phyloP scores from a whole-genome alignment of 2,888 invertebrate species.

The Orthosia gracilis region DNA sequence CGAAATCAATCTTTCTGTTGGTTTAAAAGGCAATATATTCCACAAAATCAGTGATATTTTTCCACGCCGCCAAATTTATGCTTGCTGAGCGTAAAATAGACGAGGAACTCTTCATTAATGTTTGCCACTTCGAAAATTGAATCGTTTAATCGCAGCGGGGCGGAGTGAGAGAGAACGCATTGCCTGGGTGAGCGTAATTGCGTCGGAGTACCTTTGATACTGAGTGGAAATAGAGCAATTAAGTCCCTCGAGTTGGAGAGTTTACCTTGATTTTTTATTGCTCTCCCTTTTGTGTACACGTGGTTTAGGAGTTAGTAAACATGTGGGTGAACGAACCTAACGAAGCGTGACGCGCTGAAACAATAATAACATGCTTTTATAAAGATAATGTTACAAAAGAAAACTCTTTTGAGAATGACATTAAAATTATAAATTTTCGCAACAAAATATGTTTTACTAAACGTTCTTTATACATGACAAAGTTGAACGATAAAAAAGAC shows the following conservation, averaged over 20 bases:
- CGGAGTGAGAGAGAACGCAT: constrained; percentile 77
- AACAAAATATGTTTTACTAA: constrained; percentile 40
- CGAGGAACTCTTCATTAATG: constrained; percentile 79
- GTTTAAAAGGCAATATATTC: constrained; percentile 52
- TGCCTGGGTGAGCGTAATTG: constrained; percentile 78
- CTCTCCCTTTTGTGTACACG: constrained; percentile 69
- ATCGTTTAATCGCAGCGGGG: constrained; percentile 82
- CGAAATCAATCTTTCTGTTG: constrained; percentile 45
- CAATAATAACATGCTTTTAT: constrained; percentile 12
- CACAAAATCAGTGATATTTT: constrained; percentile 67
- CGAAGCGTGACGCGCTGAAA: constrained; percentile 21
- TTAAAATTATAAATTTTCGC: constrained; percentile 32
- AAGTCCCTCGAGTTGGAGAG: constrained; percentile 76
- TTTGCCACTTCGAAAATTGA: constrained; percentile 85
- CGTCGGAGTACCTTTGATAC: constrained; percentile 81
- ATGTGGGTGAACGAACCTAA: constrained; percentile 45
- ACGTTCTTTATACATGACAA: constrained; percentile 54
- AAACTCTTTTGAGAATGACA: constrained; percentile 25
- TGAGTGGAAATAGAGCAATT: constrained; percentile 79
- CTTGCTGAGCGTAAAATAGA: constrained; percentile 75
- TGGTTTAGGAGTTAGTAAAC: constrained; percentile 68
- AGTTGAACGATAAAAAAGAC: constrained; percentile 63
- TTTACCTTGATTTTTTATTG: constrained; percentile 76
- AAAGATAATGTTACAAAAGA: constrained; percentile 38
- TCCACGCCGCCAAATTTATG: constrained; percentile 67